Base-by-base conservation (phyloP, 2,797 vertebrate genomes). In the Typhlichthys eigenmanni region DNA sequence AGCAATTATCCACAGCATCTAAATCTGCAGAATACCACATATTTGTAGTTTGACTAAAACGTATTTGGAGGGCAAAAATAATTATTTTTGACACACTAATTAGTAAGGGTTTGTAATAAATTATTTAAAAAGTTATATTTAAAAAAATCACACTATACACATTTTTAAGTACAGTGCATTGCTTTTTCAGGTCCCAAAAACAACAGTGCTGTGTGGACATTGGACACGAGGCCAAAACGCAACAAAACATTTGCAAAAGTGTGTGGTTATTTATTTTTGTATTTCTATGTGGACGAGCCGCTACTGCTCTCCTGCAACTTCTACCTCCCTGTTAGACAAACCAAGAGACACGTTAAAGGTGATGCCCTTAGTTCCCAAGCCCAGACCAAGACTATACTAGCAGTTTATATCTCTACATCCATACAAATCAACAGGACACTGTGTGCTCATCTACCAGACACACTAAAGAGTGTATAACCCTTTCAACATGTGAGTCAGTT, bases 91-190 rank as follows among this genome's bases (percentile, higher is more conserved):
- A 47, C 24, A 55, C 3, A 13, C 24, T 17, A 53, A 24, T 58
- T 65, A 24, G 38, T 47, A 46, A 47, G 51, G 52, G 17, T n/a
- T 13, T 38, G 48, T 64, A 19, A 19, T 19, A 19, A 19, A 19
- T 19, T 19, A 19, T 3, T 19, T 19, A 2, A 19, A 19, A 19
- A 19, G 2, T 68, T 51, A 46, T 65, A 47, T 29, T 52, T 45
- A 55, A 52, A 74, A 56, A 57, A 47, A 17, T 75, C 50, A 71
- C 68, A 72, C 50, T 69, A 74, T 81, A 78, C 64, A 80, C 69
- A 48, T 78, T 19, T 19, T 19, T 19, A 19, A 19, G 19, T 19
- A 19, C 19, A 19, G 2, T 19, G 19, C 19, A 19, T 19, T 19
- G 19, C 19, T 2, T 19, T 19, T 19, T 19, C 19, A 19, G 2